A percentile compares a stretch with the other conserved stretches of the same genome.
Evolutionary conservation across 2,113 vertebrate genomes (phyloP).

Genomic region (Phoenicopterus ruber): DNA sequence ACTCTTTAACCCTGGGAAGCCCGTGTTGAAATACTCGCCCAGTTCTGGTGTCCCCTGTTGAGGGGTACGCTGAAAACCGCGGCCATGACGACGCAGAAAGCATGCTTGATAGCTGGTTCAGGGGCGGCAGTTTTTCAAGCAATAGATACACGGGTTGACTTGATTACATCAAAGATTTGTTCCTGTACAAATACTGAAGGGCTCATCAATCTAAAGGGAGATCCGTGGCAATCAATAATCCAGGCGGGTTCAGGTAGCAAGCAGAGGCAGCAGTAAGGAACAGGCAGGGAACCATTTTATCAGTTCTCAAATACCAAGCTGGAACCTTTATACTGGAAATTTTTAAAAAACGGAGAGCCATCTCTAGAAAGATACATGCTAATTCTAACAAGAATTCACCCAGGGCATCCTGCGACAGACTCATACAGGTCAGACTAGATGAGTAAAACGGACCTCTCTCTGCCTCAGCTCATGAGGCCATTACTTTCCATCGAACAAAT

Average conservation of each 20-base stretch:
- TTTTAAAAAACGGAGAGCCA: not conserved
- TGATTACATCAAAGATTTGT: not conserved
- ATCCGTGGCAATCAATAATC: not conserved
- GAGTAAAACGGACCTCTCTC: not conserved
- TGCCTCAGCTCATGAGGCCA: not conserved
- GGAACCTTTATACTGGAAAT: not conserved
- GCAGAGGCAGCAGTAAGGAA: not conserved
- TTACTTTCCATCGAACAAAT: not conserved
- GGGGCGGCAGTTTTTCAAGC: not conserved
- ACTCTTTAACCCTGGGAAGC: not conserved
- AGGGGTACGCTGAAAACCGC: not conserved
- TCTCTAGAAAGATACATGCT: not conserved
- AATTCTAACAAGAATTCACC: not conserved
- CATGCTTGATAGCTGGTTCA: not conserved
- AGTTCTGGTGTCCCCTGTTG: too few species aligned
- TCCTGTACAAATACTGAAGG: not conserved
- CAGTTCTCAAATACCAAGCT: not conserved
- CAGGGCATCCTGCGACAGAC: not conserved
- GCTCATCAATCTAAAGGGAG: not conserved
- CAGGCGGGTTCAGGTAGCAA: not conserved
- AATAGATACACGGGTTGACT: not conserved
- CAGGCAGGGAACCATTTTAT: not conserved
- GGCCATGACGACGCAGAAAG: fast-evolving
- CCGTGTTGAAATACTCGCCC: fast-evolving
- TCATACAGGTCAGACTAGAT: not conserved